A percentile compares a stretch with the other conserved stretches of the same genome.
Evolutionary conservation across 2,888 invertebrate genomes (phyloP).

Genomic region (Aleiodes alternator): DNA sequence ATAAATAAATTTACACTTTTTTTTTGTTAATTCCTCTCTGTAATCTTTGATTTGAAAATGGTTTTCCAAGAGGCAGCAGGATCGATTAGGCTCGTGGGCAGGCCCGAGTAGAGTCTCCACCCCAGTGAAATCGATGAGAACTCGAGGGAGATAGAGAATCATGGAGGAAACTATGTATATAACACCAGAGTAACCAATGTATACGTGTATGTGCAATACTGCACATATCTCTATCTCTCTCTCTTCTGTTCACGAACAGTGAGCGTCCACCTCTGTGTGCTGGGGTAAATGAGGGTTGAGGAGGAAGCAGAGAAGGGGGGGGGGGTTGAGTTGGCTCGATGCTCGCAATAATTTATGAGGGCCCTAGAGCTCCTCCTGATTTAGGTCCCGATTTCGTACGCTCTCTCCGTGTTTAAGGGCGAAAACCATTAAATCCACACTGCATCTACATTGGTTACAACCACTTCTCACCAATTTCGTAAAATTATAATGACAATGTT

Average conservation of each 20-base stretch:
- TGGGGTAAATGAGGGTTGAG: background rate
- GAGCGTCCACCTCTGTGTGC: background rate
- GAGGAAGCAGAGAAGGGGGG: background rate
- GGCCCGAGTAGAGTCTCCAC: slow-evolving; percentile 20
- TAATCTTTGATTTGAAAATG: slow-evolving; percentile 30
- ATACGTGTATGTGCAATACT: slow-evolving; percentile 30
- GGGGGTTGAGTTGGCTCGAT: slow-evolving; percentile 11
- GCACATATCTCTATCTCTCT: slow-evolving; percentile 1
- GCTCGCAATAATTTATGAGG: slow-evolving; percentile 63
- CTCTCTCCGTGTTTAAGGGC: slow-evolving; percentile 32
- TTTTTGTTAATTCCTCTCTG: background rate
- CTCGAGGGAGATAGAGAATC: slow-evolving; percentile 31
- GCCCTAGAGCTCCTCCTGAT: slow-evolving; percentile 54
- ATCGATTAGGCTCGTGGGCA: slow-evolving; percentile 36
- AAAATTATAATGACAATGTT: slow-evolving; percentile 15
- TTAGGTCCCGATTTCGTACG: slow-evolving; percentile 61
- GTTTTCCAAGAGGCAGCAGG: slow-evolving; percentile 27
- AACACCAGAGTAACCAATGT: slow-evolving; percentile 13
- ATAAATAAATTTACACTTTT: background rate
- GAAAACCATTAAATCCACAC: slow-evolving; percentile 24
- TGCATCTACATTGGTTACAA: background rate
- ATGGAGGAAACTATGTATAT: slow-evolving; percentile 27
- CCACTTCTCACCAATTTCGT: too few relatives aligned
- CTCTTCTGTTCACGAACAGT: background rate
- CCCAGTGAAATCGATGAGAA: slow-evolving; percentile 31